Evolutionary conservation across 2,888 invertebrate species (phyloP), one percentile per base, ranked within the genome.

Genomic region (Ferrisia virgata): DNA sequence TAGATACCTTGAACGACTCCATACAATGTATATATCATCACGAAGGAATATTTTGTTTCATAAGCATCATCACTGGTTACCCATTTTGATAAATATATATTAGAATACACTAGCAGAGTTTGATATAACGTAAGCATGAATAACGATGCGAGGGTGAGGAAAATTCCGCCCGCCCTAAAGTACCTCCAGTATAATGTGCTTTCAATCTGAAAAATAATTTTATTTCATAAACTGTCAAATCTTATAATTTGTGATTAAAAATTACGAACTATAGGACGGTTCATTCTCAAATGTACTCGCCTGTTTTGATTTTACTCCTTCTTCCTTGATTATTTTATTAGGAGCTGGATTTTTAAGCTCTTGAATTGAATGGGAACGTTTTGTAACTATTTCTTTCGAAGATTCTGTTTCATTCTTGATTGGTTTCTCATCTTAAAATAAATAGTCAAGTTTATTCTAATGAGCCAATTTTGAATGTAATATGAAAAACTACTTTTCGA

Each of bases 1-100:
- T n/a, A n/a, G n/a, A n/a, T 92, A 96, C 96, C 95, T 93, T 96
- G 96, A 85, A 94, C 95, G 86, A 94, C 89, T 86, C 96, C 96
- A 85, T 97, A 92, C 25, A 93, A 95, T 86, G 95, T 96, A 88
- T 96, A 97, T n/a, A 96, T 94, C 80, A 95, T 95, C 85, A 97
- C 91, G 88, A 96, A 96, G 89, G 94, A 91, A 87, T 96, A 93
- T 85, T 95, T 90, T 86, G 90, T 90, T 64, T 64, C 28, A 28
- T 28, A 28, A 64, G 28, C 13, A 28, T 64, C 64, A 15, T 85
- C 36, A 87, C 95, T 94, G 86, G 92, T 92, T 18, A 95, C 93
- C 96, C 96, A 96, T 85, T 90, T 88, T 25, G 94, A 93, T 39
- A 96, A 91, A 96, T 96, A 96, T 86, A 95, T 90, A 89, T 95